Evolutionary conservation across 2,797 vertebrate genomes (phyloP).

Genomic region (Sternotherus odoratus): DNA sequence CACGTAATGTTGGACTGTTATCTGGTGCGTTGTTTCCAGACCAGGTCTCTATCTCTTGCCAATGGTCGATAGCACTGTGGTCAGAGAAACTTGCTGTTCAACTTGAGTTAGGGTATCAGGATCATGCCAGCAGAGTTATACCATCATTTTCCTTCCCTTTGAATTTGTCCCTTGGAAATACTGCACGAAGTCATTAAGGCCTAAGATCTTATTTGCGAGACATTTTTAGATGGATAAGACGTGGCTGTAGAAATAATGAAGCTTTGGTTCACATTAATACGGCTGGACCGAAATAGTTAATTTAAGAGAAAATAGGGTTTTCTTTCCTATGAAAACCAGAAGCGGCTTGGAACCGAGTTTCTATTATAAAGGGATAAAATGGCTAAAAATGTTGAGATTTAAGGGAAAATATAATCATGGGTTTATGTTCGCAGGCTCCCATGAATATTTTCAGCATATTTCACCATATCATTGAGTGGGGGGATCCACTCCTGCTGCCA

Average conservation of each 20-base stretch:
- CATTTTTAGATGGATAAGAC: slow-evolving; percentile 53
- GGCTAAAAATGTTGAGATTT: slow-evolving; percentile 68
- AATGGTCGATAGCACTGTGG: not conserved
- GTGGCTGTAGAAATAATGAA: not conserved
- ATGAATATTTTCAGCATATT: slow-evolving; percentile 77
- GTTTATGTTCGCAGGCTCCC: slow-evolving; percentile 61
- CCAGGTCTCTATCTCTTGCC: not conserved
- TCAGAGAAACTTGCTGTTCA: not conserved
- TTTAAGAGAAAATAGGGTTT: slow-evolving; percentile 49
- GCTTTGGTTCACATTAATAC: slow-evolving; percentile 30
- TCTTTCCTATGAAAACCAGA: slow-evolving; percentile 19
- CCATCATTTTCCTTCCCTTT: not conserved
- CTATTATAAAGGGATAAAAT: not conserved
- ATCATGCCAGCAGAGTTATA: not conserved
- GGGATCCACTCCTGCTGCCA: slow-evolving; percentile 59
- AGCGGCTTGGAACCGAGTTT: slow-evolving; percentile 19
- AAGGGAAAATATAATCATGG: slow-evolving; percentile 63
- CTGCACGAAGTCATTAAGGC: slow-evolving; percentile 3
- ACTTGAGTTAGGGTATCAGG: rapidly evolving
- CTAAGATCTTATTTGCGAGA: not conserved
- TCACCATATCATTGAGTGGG: slow-evolving; percentile 73
- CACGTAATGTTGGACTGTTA: not conserved
- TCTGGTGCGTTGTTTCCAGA: not conserved
- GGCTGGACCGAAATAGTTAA: slow-evolving; percentile 26
- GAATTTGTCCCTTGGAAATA: slow-evolving; percentile 10